phyloP scores from a whole-genome alignment of 2,888 invertebrate species.

The Steinernema carpocapsae region DNA sequence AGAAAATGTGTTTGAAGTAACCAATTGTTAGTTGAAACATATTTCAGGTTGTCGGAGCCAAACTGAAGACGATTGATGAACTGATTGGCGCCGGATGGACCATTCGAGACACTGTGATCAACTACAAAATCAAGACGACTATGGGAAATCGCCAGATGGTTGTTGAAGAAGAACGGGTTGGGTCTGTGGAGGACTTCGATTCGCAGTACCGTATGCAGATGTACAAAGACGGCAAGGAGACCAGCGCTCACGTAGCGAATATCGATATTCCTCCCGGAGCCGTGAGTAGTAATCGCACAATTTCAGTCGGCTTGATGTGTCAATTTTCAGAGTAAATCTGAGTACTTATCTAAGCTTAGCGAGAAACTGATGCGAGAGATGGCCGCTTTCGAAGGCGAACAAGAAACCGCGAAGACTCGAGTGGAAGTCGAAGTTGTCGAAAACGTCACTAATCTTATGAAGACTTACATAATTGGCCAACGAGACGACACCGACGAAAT shows the following conservation, averaged over 20 bases:
- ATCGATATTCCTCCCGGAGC: conserved; percentile 62
- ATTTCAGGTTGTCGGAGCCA: conserved; percentile 50
- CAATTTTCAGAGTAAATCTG: conserved; percentile 53
- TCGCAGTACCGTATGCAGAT: conserved; percentile 45
- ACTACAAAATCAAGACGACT: conserved; percentile 66
- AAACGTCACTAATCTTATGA: conserved; percentile 67
- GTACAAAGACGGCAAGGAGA: conserved; percentile 65
- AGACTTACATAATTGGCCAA: conserved; percentile 67
- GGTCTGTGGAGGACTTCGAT: conserved; percentile 42
- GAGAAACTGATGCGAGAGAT: conserved; percentile 51
- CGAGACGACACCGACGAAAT: conserved; percentile 53
- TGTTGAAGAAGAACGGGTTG: conserved; percentile 47
- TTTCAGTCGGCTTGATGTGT: not conserved
- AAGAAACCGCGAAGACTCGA: conserved; percentile 62
- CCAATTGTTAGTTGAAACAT: not conserved
- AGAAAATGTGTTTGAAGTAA: not conserved
- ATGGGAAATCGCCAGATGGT: conserved; percentile 58
- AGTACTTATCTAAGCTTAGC: conserved; percentile 53
- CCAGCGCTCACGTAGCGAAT: conserved; percentile 61
- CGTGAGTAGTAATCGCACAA: conserved; percentile 44
- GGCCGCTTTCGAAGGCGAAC: conserved; percentile 53
- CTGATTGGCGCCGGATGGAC: conserved; percentile 52
- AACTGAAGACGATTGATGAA: conserved; percentile 58
- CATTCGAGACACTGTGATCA: conserved; percentile 64
- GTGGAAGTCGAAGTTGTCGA: conserved; percentile 67